Percentiles rank a stretch among this genome's conserved stretches.
Conservation (phyloP, 2,797 vertebrate species). For the Channa striata region DNA sequence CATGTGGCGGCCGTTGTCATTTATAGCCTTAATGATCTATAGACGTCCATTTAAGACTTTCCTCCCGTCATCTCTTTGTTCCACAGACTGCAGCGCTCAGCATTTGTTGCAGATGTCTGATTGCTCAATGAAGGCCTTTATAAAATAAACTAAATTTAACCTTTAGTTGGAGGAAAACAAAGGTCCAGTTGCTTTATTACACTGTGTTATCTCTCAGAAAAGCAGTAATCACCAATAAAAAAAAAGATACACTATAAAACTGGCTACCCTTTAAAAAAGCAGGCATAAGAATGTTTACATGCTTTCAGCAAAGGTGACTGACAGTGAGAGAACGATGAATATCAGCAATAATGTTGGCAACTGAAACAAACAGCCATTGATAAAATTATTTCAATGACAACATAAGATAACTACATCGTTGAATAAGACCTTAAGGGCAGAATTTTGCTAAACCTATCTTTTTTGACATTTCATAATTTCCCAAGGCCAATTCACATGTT, state of each 20-base stretch:
- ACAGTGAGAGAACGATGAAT: constrained; percentile 8
- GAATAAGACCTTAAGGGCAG: no score
- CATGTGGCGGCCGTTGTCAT: constrained; percentile 32
- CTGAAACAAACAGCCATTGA: not conserved
- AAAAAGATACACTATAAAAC: not conserved
- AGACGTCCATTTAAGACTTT: constrained; percentile 47
- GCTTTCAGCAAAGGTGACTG: not conserved
- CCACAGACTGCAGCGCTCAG: constrained; percentile 41
- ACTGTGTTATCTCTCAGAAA: not conserved
- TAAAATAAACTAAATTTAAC: constrained; percentile 3
- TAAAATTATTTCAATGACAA: constrained; percentile 13
- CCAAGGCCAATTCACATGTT: no score
- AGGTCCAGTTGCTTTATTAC: not conserved
- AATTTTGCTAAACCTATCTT: no score
- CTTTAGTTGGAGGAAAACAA: constrained; percentile 20
- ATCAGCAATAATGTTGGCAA: constrained; percentile 6
- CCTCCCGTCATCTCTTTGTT: constrained; percentile 18
- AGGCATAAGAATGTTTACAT: not conserved
- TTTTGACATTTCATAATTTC: no score
- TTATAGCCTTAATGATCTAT: constrained; percentile 57
- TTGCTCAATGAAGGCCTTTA: constrained; percentile 6
- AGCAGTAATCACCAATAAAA: not conserved
- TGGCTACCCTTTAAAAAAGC: not conserved
- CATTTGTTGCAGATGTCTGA: constrained; percentile 34
- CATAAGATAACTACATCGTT: not conserved